Percentiles rank a stretch among this genome's conserved stretches.
Conservation (phyloP, 2,113 vertebrate species). For the Hydrolagus affinis region DNA sequence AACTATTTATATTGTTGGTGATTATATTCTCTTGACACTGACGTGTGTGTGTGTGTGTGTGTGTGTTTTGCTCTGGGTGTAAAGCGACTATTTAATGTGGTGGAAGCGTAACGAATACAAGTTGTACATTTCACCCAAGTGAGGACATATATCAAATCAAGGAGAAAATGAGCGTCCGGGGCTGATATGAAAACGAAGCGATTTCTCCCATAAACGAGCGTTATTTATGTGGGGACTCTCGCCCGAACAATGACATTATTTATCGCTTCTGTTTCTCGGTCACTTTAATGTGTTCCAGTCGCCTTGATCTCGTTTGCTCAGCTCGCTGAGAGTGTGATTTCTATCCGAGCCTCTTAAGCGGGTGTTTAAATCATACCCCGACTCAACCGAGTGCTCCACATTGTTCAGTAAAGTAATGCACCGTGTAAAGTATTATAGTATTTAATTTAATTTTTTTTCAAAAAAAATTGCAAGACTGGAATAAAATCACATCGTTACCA, state of each 20-base stretch:
- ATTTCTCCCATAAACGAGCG: not conserved
- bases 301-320: not conserved
- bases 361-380: not conserved
- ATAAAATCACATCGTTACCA: not conserved
- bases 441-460: not conserved
- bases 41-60: too few species aligned
- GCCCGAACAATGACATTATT: not conserved
- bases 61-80: not conserved
- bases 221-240: not conserved
- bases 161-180: not conserved
- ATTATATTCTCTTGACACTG: not conserved
- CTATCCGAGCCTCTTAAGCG: not conserved
- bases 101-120: too few species aligned
- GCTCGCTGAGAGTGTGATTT: not conserved
- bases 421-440: too few species aligned
- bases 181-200: conserved; percentile 13
- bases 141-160: not conserved
- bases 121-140: not conserved
- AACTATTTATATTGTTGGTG: not conserved
- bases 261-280: not conserved
- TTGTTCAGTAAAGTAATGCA: too few species aligned
- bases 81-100: not conserved
- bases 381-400: too few species aligned
- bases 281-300: conserved; percentile 11
- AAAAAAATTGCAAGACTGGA: not conserved